These are phyloP conservation scores for Nestor notabilis DNA, from an alignment of 2,113 vertebrate species.

Conservation along the genomic window DNA sequence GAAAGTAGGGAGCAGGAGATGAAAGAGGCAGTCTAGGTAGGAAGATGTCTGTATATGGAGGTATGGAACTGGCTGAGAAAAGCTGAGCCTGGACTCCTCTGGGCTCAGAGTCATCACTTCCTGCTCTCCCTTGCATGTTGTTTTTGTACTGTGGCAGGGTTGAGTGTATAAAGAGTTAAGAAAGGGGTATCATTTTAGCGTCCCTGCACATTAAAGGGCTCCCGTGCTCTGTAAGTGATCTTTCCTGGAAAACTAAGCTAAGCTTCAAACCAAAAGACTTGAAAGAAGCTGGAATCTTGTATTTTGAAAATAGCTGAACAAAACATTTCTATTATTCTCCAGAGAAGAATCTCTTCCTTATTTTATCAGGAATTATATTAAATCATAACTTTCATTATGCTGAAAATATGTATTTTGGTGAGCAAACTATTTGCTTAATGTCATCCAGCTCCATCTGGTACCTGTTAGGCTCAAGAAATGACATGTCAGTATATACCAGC, in stretches of 20 bases:
- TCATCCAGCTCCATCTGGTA: background rate
- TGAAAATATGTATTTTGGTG: background rate
- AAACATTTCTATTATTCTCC: background rate
- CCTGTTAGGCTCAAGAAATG: background rate
- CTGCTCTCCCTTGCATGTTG: background rate
- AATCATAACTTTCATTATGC: background rate
- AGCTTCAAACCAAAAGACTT: background rate
- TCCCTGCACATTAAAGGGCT: background rate
- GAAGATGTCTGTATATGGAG: background rate
- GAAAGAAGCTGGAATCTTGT: background rate
- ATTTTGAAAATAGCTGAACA: background rate
- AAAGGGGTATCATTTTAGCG: background rate
- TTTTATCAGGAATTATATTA: background rate
- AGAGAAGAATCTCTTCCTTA: background rate
- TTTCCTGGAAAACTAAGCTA: background rate
- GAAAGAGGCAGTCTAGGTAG: background rate
- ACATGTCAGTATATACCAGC: background rate
- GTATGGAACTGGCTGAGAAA: background rate
- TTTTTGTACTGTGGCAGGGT: background rate
- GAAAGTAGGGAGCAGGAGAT: background rate
- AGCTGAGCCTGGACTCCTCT: background rate
- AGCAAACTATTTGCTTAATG: background rate
- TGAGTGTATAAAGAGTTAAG: background rate
- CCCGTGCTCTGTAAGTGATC: background rate
- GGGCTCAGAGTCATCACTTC: accelerated